These are phyloP conservation scores for Orientallactaga bullata DNA, from an alignment of 2,113 vertebrate genomes.

Conservation along the genomic window DNA sequence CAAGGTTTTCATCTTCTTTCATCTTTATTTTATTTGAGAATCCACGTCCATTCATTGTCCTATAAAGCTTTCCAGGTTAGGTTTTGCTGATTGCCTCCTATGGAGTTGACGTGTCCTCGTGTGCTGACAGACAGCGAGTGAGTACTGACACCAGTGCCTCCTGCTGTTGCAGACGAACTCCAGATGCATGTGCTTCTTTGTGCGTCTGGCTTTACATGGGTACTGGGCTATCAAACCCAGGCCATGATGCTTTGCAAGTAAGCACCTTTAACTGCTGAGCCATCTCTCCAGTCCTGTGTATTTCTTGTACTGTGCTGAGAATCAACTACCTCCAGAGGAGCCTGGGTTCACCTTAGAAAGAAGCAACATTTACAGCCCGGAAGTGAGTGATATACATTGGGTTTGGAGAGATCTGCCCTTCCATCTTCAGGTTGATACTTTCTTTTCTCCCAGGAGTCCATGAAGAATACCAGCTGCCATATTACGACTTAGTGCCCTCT, in stretches of 20 bases:
- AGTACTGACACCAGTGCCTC: too few relatives aligned
- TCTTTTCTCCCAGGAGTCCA: constrained; percentile 91
- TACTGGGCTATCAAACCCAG: too few relatives aligned
- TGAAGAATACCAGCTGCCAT: constrained; percentile 98
- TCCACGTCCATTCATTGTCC: not conserved
- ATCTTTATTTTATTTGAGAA: not conserved
- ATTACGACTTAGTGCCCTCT: constrained; percentile 97
- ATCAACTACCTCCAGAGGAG: not conserved
- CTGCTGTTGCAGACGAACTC: too few relatives aligned
- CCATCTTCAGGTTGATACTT: constrained; percentile 2
- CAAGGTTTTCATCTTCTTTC: not conserved
- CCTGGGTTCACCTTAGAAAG: not conserved
- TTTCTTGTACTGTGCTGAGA: not conserved
- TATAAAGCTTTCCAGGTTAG: not conserved
- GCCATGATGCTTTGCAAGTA: too few relatives aligned
- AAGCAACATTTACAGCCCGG: not conserved
- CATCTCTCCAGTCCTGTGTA: not conserved
- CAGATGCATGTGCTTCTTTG: too few relatives aligned
- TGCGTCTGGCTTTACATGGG: too few relatives aligned
- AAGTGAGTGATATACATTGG: accelerated
- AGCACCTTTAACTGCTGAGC: too few relatives aligned
- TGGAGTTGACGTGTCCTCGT: not conserved
- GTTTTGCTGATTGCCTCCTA: not conserved
- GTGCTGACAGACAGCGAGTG: not conserved
- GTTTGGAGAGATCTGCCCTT: not conserved